Evolutionary conservation across 2,797 vertebrate genomes (phyloP).

Genomic region (Anas capensis): DNA sequence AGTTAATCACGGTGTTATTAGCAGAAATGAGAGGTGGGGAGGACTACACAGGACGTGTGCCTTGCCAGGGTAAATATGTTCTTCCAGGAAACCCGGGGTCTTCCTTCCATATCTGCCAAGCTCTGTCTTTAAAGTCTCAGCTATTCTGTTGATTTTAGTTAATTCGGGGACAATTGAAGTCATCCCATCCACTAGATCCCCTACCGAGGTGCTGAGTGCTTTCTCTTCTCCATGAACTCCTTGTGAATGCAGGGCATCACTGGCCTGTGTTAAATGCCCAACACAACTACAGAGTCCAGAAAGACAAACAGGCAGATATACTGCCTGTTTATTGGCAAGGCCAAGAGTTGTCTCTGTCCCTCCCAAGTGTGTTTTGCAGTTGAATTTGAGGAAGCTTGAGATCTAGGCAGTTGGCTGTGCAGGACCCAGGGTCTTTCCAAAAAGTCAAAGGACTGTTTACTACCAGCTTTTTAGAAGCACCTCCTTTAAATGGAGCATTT

Average conservation of each 20-base stretch:
- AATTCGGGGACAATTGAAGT: conserved; percentile 29
- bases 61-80: background rate
- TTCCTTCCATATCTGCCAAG: background rate
- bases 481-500: background rate
- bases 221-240: background rate
- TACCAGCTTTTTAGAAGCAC: background rate
- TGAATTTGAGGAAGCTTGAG: background rate
- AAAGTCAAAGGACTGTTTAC: background rate
- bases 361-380: background rate
- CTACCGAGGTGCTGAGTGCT: background rate
- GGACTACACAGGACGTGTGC: background rate
- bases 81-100: background rate
- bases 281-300: background rate
- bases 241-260: background rate
- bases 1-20: background rate
- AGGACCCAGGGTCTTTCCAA: background rate
- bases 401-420: background rate
- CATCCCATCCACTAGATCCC: background rate
- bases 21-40: background rate
- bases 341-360: background rate
- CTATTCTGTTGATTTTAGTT: conserved; percentile 18
- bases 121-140: background rate
- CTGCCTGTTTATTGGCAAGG: background rate
- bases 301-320: background rate
- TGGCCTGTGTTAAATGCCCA: background rate